phyloP scores from a whole-genome alignment of 2,888 invertebrate species.

The Calameuta filiformis region DNA sequence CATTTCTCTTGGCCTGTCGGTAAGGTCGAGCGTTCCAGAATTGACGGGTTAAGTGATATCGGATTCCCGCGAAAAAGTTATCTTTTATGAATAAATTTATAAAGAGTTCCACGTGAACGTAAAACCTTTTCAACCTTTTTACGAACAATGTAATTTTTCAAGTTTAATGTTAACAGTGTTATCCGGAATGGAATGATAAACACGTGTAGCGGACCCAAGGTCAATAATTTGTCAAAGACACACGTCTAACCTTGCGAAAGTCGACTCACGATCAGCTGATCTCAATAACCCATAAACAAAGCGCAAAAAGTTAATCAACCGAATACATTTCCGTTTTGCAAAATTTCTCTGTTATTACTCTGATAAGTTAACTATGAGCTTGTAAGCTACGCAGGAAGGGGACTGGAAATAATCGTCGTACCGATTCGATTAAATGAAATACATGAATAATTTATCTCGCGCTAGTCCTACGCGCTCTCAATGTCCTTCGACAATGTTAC shows the following conservation, averaged over 20 bases:
- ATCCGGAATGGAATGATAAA: background rate
- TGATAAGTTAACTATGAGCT: background rate
- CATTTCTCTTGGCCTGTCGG: background rate
- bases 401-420: background rate
- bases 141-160: background rate
- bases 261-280: background rate
- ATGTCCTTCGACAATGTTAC: background rate
- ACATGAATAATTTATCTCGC: background rate
- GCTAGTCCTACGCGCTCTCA: background rate
- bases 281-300: background rate
- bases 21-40: background rate
- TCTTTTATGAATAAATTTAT: background rate
- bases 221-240: background rate
- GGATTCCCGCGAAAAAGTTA: background rate
- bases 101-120: background rate
- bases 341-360: background rate
- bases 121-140: background rate
- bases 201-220: background rate
- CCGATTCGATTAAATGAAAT: background rate
- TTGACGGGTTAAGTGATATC: background rate
- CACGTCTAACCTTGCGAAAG: background rate
- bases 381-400: background rate
- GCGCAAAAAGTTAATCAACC: background rate
- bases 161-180: background rate
- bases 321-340: background rate